Evolutionary conservation across 2,888 invertebrate species (phyloP), one percentile per base, ranked within the genome.

Genomic region (Poecilobothrus nobilitatus): DNA sequence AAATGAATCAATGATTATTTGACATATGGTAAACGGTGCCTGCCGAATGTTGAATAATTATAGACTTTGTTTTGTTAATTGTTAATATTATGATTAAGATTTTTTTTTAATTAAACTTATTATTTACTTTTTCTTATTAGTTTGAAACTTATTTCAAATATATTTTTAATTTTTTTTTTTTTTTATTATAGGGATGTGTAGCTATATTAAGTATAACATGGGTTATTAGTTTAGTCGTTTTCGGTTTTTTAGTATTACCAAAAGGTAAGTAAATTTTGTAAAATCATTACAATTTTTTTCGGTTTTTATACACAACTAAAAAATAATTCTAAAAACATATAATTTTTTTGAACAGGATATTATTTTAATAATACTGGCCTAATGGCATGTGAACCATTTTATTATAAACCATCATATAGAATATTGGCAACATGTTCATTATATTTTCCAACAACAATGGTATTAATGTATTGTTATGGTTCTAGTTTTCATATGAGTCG

Each of bases 381-480:
- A 76, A 88, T 92, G 84, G 92, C 92, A 68, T 94, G 94, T 80
- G 94, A 94, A 78, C 93, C 94, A 41, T 93, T 93, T 80, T 94
- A 92, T 80, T 88, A 91, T 75, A 87, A 91, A 77, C 82, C 84
- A 63, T 85, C 84, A 77, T 85, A 84, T 79, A 88, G 93, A 77
- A 93, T 93, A 76, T 83, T 94, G 73, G 88, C 93, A 70, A 92
- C 92, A 75, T 94, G 93, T 81, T 89, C 91, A 71, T 91, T 94
- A 82, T 94, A 94, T 81, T 94, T 94, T 76, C 93, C 94, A 27
- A 93, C 94, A 34, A 93, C 93, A 41, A 93, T 94, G 93, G 91
- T 92, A 71, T 84, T 94, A 76, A 93, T 93, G 92, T 94, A 94
- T 80, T 93, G 93, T 82, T 94, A 94, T 78, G 93, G 93, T 44